Base-by-base conservation (phyloP, 1,140 invertebrate species). In the Papilio xuthus region DNA sequence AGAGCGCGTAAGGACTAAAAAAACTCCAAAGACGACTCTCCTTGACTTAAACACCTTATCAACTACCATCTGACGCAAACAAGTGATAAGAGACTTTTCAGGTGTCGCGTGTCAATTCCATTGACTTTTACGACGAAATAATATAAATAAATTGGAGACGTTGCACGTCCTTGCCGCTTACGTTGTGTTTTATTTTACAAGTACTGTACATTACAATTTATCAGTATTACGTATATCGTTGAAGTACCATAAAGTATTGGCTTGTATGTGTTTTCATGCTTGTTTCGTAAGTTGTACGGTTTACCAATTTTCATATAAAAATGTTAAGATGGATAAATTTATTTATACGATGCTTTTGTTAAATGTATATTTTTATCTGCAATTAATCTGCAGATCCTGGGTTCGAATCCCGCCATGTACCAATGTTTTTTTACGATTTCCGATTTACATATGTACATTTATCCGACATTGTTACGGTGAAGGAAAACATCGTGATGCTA, bases 11-110 rank as follows among this genome's bases (percentile, higher is more conserved):
- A 80, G 67, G 20, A 78, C 71, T 79, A 77, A 80, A 77, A 82
- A 83, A 81, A 78, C 63, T 79, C 78, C 47, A 79, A 77, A 79
- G 79, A 82, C 75, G 76, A 63, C 60, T 81, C 78, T 81, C 79
- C 80, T 77, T 70, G 82, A 79, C 77, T 76, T 76, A 76, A 79
- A 37, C 76, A 60, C 73, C 72, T 82, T 86, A 86, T 88, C 85
- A 82, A 41, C 50, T 77, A 56, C 60, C 70, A 81, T 84, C 80
- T 86, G 86, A 86, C 84, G 86, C 84, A 79, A 77, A 69, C 67
- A 26, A 18, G 63, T 80, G 85, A 87, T 87, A 87, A 84, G 73
- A 84, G 82, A 80, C 80, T 75, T 75, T 60, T 60, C 74, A 80
- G 76, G 63, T 78, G 50, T 53, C 80, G 73, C 74, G 73, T 82